A percentile compares a stretch with the other conserved stretches of the same genome.
Evolutionary conservation across 1,140 invertebrate genomes (phyloP).

Genomic region (Papilio dardanus): DNA sequence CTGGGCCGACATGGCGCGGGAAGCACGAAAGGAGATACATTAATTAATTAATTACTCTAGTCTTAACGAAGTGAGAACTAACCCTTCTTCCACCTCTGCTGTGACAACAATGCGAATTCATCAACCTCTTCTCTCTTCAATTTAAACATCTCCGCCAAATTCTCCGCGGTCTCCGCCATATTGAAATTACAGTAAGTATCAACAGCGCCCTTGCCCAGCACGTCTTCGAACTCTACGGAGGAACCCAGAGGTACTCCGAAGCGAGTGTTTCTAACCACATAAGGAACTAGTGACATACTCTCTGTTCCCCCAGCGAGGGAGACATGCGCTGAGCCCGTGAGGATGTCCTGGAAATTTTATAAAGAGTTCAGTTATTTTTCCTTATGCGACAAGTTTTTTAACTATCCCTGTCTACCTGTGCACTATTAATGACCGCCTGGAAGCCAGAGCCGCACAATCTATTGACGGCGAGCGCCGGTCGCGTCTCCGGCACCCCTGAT

Average conservation of each 20-base stretch:
- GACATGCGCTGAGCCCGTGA: slow-evolving; percentile 92
- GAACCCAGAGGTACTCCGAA: slow-evolving; percentile 94
- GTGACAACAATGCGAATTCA: slow-evolving; percentile 92
- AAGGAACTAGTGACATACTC: slow-evolving; percentile 97
- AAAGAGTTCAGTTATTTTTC: too few species aligned
- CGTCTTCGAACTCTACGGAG: slow-evolving; percentile 93
- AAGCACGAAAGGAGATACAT: too few species aligned
- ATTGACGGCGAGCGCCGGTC: slow-evolving; percentile 93
- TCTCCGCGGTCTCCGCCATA: slow-evolving; percentile 99
- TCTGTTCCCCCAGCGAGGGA: slow-evolving; percentile 96
- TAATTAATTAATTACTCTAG: not conserved
- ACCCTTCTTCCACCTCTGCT: slow-evolving; percentile 92
- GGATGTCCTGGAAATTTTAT: slow-evolving; percentile 88
- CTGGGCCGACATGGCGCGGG: too few species aligned
- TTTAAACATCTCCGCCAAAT: slow-evolving; percentile 95
- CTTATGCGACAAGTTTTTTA: slow-evolving; percentile 86
- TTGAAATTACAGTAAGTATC: slow-evolving; percentile 95
- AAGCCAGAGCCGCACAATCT: slow-evolving; percentile 97
- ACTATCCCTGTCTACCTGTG: slow-evolving; percentile 93
- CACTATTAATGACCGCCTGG: slow-evolving; percentile 95
- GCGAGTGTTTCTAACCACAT: slow-evolving; percentile 91
- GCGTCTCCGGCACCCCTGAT: slow-evolving; percentile 91
- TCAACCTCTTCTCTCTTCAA: slow-evolving; percentile 94
- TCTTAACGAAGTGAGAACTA: slow-evolving; percentile 34
- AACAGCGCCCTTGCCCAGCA: slow-evolving; percentile 88